These are phyloP conservation scores for Nycteola revayana DNA, from an alignment of 2,888 invertebrate genomes.

Conservation along the genomic window DNA sequence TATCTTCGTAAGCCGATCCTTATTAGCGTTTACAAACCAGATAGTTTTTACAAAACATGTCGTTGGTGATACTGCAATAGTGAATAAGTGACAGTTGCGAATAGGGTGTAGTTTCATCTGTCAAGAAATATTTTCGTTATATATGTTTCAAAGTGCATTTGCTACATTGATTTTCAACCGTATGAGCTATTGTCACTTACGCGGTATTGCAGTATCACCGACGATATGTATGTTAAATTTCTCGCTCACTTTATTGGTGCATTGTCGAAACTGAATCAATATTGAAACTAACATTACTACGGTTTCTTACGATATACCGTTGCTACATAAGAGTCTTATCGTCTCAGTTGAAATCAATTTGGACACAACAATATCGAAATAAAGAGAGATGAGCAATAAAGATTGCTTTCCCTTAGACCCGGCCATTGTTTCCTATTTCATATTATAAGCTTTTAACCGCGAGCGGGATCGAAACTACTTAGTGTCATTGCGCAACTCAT, in stretches of 20 bases:
- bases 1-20: constrained; percentile 42
- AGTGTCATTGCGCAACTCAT: constrained; percentile 6
- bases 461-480: constrained; percentile 32
- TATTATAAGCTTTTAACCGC: constrained; percentile 46
- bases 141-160: too few relatives aligned
- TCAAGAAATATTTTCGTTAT: too few relatives aligned
- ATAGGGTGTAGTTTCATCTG: too few relatives aligned
- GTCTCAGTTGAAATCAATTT: constrained; percentile 66
- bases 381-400: constrained; percentile 64
- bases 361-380: constrained; percentile 60
- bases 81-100: too few relatives aligned
- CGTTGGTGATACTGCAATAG: too few relatives aligned
- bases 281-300: constrained; percentile 64
- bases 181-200: too few relatives aligned
- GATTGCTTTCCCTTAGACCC: constrained; percentile 59
- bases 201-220: too few relatives aligned
- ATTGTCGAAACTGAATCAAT: constrained; percentile 54
- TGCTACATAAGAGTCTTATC: constrained; percentile 70
- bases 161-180: too few relatives aligned
- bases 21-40: constrained; percentile 22
- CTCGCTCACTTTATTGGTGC: constrained; percentile 46
- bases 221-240: constrained; percentile 40
- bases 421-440: constrained; percentile 65
- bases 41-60: too few relatives aligned
- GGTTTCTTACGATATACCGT: constrained; percentile 59